Conservation (phyloP, 2,888 invertebrate genomes). For the Dichetophora obliterata region DNA sequence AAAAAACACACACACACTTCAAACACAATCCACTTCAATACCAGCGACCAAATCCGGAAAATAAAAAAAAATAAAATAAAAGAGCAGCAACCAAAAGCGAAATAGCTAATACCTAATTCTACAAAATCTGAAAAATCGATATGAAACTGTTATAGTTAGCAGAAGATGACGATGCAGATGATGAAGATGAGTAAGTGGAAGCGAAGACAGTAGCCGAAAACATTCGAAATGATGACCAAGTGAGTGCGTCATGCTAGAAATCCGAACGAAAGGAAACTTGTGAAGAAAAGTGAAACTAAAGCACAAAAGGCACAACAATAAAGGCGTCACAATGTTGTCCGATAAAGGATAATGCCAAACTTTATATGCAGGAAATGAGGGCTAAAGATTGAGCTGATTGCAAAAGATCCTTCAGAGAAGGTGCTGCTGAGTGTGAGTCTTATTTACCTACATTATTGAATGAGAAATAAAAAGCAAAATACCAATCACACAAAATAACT, state of each 20-base stretch:
- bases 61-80: background rate
- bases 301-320: background rate
- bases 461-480: background rate
- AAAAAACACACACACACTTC: background rate
- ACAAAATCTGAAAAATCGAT: constrained; percentile 2
- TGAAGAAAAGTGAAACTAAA: background rate
- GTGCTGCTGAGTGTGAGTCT: background rate
- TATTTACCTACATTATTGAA: background rate
- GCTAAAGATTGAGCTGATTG: background rate
- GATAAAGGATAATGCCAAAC: too few relatives aligned
- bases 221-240: constrained; percentile 1
- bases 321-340: background rate
- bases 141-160: background rate
- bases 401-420: background rate
- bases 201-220: background rate
- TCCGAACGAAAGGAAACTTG: background rate
- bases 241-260: constrained; percentile 24
- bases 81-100: background rate
- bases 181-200: background rate
- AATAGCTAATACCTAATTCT: too few relatives aligned
- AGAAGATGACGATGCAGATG: background rate
- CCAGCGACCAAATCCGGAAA: background rate
- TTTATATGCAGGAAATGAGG: too few relatives aligned
- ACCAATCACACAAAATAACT: too few relatives aligned
- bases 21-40: background rate